Conservation (phyloP, 1,140 invertebrate genomes). For the Saccostrea glomerata region DNA sequence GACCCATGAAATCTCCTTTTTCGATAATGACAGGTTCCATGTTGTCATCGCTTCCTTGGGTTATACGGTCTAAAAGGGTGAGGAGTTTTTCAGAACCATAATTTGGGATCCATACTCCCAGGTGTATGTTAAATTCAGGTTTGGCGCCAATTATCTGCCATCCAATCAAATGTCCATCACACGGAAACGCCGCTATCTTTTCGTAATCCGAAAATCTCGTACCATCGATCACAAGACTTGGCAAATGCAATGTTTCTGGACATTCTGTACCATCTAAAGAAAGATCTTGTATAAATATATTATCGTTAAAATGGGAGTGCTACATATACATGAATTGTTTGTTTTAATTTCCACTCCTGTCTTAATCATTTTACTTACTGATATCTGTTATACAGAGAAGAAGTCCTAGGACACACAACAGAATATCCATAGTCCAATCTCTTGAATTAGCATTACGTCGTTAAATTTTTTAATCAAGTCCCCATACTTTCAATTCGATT, state of each 20-base stretch:
- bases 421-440: constrained; percentile 4
- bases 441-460: background rate
- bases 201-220: background rate
- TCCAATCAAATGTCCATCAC: constrained; percentile 18
- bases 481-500: background rate
- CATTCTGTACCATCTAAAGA: background rate
- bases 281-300: background rate
- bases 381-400: background rate
- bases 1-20: constrained; percentile 17
- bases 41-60: background rate
- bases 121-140: background rate
- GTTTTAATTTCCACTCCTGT: background rate
- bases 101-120: constrained; percentile 5
- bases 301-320: background rate
- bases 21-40: constrained; percentile 4
- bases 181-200: background rate
- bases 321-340: background rate
- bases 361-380: background rate
- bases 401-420: background rate
- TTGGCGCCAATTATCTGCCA: background rate
- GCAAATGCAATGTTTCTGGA: background rate
- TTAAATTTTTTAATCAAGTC: background rate
- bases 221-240: background rate
- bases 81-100: background rate
- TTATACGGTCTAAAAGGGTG: background rate